phyloP scores from a whole-genome alignment of 2,797 vertebrate genomes.

The Oryzias sinensis region DNA sequence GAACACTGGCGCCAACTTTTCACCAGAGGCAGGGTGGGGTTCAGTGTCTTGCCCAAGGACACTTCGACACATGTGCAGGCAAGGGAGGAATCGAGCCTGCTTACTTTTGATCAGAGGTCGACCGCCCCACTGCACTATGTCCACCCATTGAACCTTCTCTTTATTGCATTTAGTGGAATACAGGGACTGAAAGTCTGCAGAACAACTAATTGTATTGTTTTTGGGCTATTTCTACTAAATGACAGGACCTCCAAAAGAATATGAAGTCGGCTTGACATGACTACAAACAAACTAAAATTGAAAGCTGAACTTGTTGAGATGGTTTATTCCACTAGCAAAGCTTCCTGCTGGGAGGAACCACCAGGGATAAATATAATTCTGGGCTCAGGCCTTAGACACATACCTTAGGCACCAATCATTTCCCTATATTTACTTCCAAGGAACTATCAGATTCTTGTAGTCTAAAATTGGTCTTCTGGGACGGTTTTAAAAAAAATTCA shows the following conservation, averaged over 20 bases:
- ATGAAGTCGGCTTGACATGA: conserved; percentile 25
- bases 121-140: too few relatives aligned
- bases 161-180: neutral
- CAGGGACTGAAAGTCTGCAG: neutral
- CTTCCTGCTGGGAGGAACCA: conserved; percentile 41
- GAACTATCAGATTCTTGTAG: too few relatives aligned
- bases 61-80: too few relatives aligned
- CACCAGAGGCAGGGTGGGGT: too few relatives aligned
- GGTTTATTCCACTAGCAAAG: conserved; percentile 59
- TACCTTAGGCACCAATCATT: neutral
- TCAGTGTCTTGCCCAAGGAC: too few relatives aligned
- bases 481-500: too few relatives aligned
- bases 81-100: too few relatives aligned
- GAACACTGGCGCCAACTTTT: too few relatives aligned
- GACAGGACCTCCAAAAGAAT: conserved; percentile 28
- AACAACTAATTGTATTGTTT: conserved; percentile 17
- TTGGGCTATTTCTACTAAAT: conserved; percentile 33
- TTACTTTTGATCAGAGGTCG: too few relatives aligned
- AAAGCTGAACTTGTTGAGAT: conserved; percentile 37
- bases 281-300: conserved; percentile 26
- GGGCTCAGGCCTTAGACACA: conserved; percentile 29
- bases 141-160: neutral
- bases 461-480: too few relatives aligned
- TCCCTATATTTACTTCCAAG: too few relatives aligned
- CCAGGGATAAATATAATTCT: conserved; percentile 35